Conservation (phyloP, 2,113 vertebrate species). For the Ptilorrhoa leucosticta region DNA sequence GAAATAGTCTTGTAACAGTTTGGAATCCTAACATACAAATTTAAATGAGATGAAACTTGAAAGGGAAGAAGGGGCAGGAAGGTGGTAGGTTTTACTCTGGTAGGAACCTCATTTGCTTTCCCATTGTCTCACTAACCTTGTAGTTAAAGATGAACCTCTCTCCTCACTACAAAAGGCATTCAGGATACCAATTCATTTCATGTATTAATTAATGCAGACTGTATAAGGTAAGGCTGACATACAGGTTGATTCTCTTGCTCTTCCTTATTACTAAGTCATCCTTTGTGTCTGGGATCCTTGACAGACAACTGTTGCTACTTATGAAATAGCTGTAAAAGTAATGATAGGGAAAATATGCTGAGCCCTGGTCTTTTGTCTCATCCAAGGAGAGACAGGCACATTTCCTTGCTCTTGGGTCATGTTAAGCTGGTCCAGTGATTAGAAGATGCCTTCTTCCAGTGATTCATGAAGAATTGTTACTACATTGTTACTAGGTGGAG, state of each 20-base stretch:
- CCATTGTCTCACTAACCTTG: background rate
- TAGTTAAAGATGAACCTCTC: background rate
- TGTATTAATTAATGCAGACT: background rate
- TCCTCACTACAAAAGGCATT: background rate
- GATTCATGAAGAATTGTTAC: background rate
- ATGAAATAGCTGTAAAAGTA: background rate
- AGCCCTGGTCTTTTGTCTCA: background rate
- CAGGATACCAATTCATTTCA: background rate
- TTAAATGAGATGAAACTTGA: background rate
- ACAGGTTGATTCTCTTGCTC: background rate
- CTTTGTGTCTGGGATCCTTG: background rate
- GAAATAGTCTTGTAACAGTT: background rate
- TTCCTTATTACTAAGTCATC: background rate
- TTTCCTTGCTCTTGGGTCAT: background rate
- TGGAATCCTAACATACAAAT: background rate
- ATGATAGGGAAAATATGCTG: background rate
- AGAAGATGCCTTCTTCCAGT: background rate
- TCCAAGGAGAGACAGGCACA: background rate
- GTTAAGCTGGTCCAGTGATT: background rate
- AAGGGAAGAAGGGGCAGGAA: background rate
- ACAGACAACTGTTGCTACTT: background rate
- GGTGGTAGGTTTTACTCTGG: background rate
- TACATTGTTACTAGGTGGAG: background rate
- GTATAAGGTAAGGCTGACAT: background rate
- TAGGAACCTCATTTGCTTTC: background rate